Percentiles rank a stretch among this genome's conserved stretches.
Conservation (phyloP, 2,113 vertebrate genomes). For the Aythya baeri region DNA sequence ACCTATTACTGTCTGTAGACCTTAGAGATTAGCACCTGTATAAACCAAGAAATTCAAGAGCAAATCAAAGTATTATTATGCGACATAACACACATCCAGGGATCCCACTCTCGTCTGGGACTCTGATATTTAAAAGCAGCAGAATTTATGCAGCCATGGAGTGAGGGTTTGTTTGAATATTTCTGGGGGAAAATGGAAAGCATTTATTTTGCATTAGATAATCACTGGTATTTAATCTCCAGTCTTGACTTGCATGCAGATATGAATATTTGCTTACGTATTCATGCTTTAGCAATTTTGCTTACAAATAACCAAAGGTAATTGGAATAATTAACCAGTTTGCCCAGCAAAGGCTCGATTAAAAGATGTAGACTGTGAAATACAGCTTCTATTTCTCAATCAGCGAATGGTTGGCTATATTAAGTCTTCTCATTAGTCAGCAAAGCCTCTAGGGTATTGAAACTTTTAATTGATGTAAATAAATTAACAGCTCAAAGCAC, state of each 20-base stretch:
- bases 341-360: slow-evolving; percentile 44
- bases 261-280: slow-evolving; percentile 50
- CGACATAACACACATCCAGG: neutral
- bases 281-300: slow-evolving; percentile 47
- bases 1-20: neutral
- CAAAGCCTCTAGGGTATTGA: slow-evolving; percentile 59
- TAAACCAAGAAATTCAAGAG: slow-evolving; percentile 19
- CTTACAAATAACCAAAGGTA: slow-evolving; percentile 57
- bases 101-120: neutral
- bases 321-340: slow-evolving; percentile 59
- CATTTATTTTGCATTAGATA: slow-evolving; percentile 26
- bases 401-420: slow-evolving; percentile 34
- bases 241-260: slow-evolving; percentile 54
- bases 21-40: slow-evolving; percentile 56
- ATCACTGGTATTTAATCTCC: slow-evolving; percentile 34
- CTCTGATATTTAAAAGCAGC: slow-evolving; percentile 15
- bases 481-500: slow-evolving; percentile 44
- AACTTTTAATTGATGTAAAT: slow-evolving; percentile 29
- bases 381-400: slow-evolving; percentile 34
- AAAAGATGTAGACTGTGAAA: slow-evolving; percentile 48
- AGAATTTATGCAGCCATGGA: neutral
- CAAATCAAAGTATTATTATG: slow-evolving; percentile 1
- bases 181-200: neutral
- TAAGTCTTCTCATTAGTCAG: slow-evolving; percentile 49
- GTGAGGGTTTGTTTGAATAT: neutral